These are phyloP conservation scores for Brachirus orientalis DNA, from an alignment of 2,113 vertebrate genomes.

Conservation along the genomic window DNA sequence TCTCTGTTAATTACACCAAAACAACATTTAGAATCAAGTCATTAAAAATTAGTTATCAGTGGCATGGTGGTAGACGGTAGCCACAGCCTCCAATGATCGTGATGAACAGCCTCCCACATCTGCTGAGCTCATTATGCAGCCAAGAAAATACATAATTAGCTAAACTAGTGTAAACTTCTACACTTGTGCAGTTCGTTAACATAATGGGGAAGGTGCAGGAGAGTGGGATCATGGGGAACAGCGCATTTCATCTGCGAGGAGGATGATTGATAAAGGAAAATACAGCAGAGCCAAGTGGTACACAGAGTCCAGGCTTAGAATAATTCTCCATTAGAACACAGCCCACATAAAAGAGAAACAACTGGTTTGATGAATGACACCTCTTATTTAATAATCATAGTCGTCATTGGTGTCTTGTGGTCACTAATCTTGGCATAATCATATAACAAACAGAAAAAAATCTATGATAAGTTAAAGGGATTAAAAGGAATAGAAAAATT, in stretches of 20 bases:
- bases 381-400: no score
- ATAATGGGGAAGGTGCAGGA: background rate
- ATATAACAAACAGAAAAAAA: no score
- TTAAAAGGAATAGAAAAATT: no score
- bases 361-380: no score
- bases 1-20: background rate
- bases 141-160: background rate
- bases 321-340: background rate
- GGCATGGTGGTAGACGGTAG: no score
- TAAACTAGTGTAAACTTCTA: background rate
- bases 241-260: background rate
- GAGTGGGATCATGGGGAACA: no score
- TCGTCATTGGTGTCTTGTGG: no score
- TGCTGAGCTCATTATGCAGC: background rate
- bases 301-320: background rate
- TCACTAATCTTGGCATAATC: no score
- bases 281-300: background rate
- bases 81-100: no score
- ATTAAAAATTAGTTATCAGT: background rate
- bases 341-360: no score
- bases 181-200: background rate
- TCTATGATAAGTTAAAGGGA: no score
- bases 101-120: background rate
- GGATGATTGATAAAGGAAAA: background rate
- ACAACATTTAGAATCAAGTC: background rate